A percentile compares a stretch with the other conserved stretches of the same genome.
Conservation (phyloP, 1,140 invertebrate species). For the Bacillus rossius region DNA sequence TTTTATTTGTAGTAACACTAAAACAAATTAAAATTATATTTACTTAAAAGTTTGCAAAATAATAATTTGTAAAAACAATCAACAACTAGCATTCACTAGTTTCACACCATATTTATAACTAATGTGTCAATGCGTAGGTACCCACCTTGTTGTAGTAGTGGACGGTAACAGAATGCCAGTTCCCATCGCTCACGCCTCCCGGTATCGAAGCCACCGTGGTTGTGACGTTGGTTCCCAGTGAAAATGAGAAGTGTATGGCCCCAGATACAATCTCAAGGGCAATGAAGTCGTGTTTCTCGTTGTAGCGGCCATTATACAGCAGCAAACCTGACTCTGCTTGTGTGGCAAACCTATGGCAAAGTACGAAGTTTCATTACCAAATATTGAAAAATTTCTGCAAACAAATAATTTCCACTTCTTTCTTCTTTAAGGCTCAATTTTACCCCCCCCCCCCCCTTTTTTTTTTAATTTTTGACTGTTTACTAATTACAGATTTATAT, state of each 20-base stretch:
- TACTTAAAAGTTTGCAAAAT: too few relatives aligned
- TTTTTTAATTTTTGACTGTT: too few relatives aligned
- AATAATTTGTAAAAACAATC: too few relatives aligned
- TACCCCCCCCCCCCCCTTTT: too few relatives aligned
- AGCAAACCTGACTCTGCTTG: conserved; percentile 76
- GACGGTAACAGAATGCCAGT: conserved; percentile 90
- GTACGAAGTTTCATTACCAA: not conserved
- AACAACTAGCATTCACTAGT: too few relatives aligned
- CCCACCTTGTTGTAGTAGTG: conserved; percentile 79
- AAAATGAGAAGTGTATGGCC: conserved; percentile 83
- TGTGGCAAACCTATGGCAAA: conserved; percentile 70
- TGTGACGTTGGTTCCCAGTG: conserved; percentile 72
- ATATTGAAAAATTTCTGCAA: too few relatives aligned
- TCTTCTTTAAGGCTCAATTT: too few relatives aligned
- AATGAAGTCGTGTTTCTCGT: conserved; percentile 92
- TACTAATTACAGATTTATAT: too few relatives aligned
- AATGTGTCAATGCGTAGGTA: conserved; percentile 1
- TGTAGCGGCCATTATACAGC: conserved; percentile 93
- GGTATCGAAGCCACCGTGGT: conserved; percentile 57
- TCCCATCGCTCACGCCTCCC: conserved; percentile 77
- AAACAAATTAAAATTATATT: too few relatives aligned
- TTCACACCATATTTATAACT: too few relatives aligned
- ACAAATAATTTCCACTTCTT: too few relatives aligned
- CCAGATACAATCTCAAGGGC: conserved; percentile 77
- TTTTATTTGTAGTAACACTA: too few relatives aligned